Evolutionary conservation across 2,888 invertebrate genomes (phyloP).

Genomic region (Branchinecta sandiegonensis): DNA sequence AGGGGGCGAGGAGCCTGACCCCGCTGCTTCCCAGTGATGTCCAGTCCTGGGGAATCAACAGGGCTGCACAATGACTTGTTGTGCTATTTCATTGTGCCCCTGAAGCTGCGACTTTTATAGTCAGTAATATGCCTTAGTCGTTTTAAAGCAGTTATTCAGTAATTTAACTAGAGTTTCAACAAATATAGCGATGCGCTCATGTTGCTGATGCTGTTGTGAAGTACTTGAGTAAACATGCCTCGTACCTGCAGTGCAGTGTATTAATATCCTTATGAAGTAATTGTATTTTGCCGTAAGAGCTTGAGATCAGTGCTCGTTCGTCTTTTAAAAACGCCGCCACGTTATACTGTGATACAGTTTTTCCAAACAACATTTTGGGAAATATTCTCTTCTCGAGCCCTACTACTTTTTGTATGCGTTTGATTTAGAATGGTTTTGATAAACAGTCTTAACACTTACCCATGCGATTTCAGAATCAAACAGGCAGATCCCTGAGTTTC

Average conservation of each 20-base stretch:
- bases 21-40: too few relatives aligned
- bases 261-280: background rate
- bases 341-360: constrained; percentile 15
- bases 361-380: constrained; percentile 16
- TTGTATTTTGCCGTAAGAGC: constrained; percentile 12
- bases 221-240: constrained; percentile 13
- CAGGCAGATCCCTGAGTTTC: too few relatives aligned
- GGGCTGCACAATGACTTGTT: too few relatives aligned
- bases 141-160: too few relatives aligned
- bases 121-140: too few relatives aligned
- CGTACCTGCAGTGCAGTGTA: constrained; percentile 17
- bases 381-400: constrained; percentile 15
- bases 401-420: constrained; percentile 12
- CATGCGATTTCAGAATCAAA: background rate
- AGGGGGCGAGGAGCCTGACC: too few relatives aligned
- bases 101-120: too few relatives aligned
- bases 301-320: constrained; percentile 11
- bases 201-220: constrained; percentile 12
- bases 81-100: too few relatives aligned
- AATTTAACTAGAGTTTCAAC: too few relatives aligned
- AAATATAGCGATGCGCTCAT: background rate
- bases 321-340: constrained; percentile 5
- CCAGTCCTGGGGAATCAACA: too few relatives aligned
- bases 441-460: constrained; percentile 13
- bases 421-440: constrained; percentile 15